Percentiles rank a stretch among this genome's conserved stretches.
phyloP scores from a whole-genome alignment of 2,888 invertebrate genomes.

The Cantharis lateralis region DNA sequence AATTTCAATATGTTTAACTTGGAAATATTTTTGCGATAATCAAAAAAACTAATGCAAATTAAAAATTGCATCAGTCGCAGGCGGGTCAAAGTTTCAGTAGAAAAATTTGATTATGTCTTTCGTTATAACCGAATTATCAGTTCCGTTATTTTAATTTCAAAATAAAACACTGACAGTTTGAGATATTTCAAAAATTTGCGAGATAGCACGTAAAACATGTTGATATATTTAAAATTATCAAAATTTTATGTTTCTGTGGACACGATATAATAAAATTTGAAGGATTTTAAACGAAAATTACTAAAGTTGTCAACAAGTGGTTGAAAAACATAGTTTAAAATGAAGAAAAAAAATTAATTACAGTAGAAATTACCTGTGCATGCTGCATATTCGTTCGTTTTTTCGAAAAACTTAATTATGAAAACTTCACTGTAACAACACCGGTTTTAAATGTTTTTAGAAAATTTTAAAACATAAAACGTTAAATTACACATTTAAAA shows the following conservation, averaged over 20 bases:
- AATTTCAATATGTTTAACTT: no score
- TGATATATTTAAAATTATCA: not conserved
- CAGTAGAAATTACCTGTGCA: not conserved
- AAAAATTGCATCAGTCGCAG: not conserved
- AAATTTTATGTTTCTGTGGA: not conserved
- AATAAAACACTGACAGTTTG: not conserved
- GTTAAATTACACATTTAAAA: slow-evolving; percentile 22
- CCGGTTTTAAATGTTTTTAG: slow-evolving; percentile 3
- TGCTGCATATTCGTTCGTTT: not conserved
- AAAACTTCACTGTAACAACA: not conserved
- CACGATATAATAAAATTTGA: no score
- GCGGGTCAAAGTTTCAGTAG: not conserved
- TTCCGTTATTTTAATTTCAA: not conserved
- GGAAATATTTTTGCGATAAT: no score
- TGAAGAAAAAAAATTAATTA: not conserved
- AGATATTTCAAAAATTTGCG: not conserved
- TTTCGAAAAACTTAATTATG: not conserved
- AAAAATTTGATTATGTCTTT: not conserved
- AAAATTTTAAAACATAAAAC: slow-evolving; percentile 5
- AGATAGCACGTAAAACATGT: not conserved
- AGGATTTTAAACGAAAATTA: not conserved
- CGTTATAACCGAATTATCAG: not conserved
- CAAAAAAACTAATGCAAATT: not conserved
- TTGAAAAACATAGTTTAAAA: not conserved
- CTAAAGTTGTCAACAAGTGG: not conserved